Evolutionary conservation across 1,140 invertebrate genomes (phyloP).

Genomic region (Trachymyrmex cornetzi): DNA sequence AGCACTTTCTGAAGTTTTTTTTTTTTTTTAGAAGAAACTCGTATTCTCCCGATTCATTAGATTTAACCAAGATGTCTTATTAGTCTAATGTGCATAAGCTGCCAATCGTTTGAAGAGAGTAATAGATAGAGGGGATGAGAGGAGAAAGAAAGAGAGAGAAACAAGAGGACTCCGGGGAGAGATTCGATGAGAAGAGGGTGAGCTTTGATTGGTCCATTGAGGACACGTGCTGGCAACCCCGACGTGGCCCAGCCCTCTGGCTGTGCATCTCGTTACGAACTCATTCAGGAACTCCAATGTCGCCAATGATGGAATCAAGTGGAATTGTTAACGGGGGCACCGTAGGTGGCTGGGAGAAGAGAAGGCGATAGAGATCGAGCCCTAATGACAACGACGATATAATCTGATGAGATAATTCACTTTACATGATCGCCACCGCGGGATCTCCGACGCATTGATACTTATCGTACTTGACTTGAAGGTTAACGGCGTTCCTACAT

Average conservation of each 20-base stretch:
- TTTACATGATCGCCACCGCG: constrained; percentile 68
- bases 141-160: constrained; percentile 40
- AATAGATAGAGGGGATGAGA: constrained; percentile 46
- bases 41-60: constrained; percentile 21
- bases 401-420: constrained; percentile 75
- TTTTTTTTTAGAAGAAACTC: not conserved
- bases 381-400: constrained; percentile 76
- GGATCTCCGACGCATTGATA: constrained; percentile 17
- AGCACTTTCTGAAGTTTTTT: not conserved
- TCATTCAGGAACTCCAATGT: constrained; percentile 82
- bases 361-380: constrained; percentile 71
- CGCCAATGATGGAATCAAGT: constrained; percentile 84
- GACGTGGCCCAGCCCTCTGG: constrained; percentile 79
- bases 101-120: constrained; percentile 29
- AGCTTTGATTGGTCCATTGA: constrained; percentile 86
- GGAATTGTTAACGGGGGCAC: constrained; percentile 82
- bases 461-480: constrained; percentile 24
- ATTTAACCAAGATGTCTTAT: constrained; percentile 66
- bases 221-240: constrained; percentile 83
- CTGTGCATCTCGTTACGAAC: constrained; percentile 85
- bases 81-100: constrained; percentile 75
- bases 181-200: constrained; percentile 79
- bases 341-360: constrained; percentile 75
- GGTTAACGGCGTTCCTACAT: constrained; percentile 2
- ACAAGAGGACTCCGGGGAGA: constrained; percentile 36